Base-by-base conservation (phyloP, 2,888 invertebrate genomes). In the Conistra vaccinii region DNA sequence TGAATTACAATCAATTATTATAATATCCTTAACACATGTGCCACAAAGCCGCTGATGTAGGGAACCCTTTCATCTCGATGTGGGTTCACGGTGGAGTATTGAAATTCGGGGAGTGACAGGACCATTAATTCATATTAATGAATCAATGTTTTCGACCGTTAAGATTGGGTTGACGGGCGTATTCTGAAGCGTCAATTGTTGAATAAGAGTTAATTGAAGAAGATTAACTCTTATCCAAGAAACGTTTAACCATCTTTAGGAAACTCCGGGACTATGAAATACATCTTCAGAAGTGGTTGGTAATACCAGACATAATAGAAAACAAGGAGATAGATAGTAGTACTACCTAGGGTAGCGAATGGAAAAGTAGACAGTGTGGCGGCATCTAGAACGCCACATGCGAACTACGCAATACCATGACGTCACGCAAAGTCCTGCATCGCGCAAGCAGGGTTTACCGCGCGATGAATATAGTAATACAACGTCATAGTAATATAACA, bases 51-150 rank as follows among this genome's bases (percentile, higher is more conserved):
- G 55, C 23, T 53, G 39, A 45, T 62, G n/a, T 55, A 29, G 20
- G 9, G 20, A 26, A 29, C 65, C 80, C 61, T 69, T 60, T 73
- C 39, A 69, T 61, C 68, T 57, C 26, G 29, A 55, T 58, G 20
- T 72, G 53, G 72, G 61, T 57, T 61, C 45, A 51, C 48, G 5
- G 5, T 61, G 55, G 32, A 26, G 61, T 51, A 84, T 79, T 74
- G 53, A 48, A 79, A 80, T 80, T 80, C 20, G 69, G 80, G 68
- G 70, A 73, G 73, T 63, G 70, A 74, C 70, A 76, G 55, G 71
- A 84, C 78, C 78, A 81, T 82, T 82, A 76, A 83, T 86, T 89
- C 70, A 39, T 69, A 85, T 86, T 87, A 89, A 88, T 87, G 78
- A 84, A 76, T 78, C 71, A 80, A 69, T 86, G 82, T 86, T 86